Evolutionary conservation across 2,113 vertebrate genomes (phyloP).

Genomic region (Rhynchomys soricoides): DNA sequence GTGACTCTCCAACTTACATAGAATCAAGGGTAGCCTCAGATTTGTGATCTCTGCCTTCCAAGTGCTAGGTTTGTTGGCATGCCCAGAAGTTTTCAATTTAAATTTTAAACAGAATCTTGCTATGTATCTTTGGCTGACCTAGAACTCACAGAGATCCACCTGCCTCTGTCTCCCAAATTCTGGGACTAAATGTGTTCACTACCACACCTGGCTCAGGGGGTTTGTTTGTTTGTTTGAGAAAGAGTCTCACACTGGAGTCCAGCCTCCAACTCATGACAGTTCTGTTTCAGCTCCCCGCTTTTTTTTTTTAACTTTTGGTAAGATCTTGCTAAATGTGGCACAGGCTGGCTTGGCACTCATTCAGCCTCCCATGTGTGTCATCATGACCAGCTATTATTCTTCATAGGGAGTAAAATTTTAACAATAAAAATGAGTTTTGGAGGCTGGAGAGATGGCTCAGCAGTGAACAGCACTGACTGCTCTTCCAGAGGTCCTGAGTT

Average conservation of each 20-base stretch:
- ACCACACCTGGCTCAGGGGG: background rate
- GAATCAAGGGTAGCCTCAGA: background rate
- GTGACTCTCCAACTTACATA: background rate
- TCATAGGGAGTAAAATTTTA: background rate
- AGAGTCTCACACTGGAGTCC: background rate
- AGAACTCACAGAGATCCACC: background rate
- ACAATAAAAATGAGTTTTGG: background rate
- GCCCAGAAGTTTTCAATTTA: background rate
- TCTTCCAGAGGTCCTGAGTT: too few relatives aligned
- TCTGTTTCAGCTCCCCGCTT: background rate
- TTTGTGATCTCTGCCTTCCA: background rate
- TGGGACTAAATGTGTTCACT: background rate
- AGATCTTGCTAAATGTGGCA: background rate
- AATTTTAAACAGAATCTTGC: background rate
- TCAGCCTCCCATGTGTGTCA: background rate
- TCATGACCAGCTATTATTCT: background rate
- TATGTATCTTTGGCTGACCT: background rate
- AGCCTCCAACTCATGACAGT: background rate
- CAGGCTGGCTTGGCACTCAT: background rate
- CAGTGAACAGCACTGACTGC: too few relatives aligned
- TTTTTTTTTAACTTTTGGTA: background rate
- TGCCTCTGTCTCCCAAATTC: background rate
- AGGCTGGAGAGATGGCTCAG: too few relatives aligned
- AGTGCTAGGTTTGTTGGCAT: background rate
- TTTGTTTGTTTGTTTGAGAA: background rate